phyloP scores from a whole-genome alignment of 2,797 vertebrate species.

The Mionectes olivaceus region DNA sequence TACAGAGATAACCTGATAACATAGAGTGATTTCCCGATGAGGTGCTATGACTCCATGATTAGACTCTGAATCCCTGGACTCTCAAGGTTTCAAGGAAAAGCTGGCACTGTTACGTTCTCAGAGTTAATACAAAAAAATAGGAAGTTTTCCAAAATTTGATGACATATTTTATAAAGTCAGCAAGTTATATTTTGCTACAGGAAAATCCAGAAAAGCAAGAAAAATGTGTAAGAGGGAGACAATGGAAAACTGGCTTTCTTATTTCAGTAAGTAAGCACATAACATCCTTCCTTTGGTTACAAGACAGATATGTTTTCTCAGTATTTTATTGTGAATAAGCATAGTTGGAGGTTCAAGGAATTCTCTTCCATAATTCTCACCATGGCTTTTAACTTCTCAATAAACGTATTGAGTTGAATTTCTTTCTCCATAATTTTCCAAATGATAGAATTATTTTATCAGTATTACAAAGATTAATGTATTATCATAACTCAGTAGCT shows the following conservation, averaged over 20 bases:
- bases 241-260: not conserved
- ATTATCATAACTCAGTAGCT: not conserved
- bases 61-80: not conserved
- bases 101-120: not conserved
- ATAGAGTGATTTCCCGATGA: not conserved
- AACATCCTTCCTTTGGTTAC: constrained; percentile 3
- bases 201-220: constrained; percentile 18
- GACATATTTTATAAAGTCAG: not conserved
- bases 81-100: not conserved
- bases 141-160: not conserved
- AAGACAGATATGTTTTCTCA: not conserved
- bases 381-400: not conserved
- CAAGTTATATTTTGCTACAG: not conserved
- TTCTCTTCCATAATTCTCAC: not conserved
- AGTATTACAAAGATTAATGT: not conserved
- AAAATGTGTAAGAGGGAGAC: not conserved
- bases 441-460: not conserved
- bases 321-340: not conserved
- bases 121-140: not conserved
- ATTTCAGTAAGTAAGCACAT: not conserved
- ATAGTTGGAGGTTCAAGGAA: not conserved
- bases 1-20: not conserved
- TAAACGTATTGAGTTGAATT: not conserved
- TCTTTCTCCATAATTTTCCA: not conserved
- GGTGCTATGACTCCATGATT: not conserved